Evolutionary conservation across 2,113 vertebrate species (phyloP).

Genomic region (Bubo blakistoni): DNA sequence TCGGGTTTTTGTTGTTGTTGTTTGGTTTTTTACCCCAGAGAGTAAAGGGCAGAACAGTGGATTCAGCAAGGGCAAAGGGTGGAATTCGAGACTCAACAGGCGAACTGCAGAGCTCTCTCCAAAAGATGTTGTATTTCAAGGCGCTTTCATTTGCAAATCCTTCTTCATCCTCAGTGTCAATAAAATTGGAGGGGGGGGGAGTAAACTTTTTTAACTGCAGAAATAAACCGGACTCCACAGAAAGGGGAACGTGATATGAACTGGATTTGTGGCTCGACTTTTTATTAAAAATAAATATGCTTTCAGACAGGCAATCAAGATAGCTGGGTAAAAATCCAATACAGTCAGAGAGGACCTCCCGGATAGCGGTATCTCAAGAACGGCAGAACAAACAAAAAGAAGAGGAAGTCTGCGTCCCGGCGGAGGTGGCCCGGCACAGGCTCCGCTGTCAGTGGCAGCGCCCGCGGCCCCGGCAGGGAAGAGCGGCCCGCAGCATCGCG

Average conservation of each 20-base stretch:
- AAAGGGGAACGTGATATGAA: neutral
- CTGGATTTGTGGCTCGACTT: neutral
- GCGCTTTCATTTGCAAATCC: constrained; percentile 61
- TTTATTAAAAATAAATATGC: constrained; percentile 28
- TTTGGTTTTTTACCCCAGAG: constrained; percentile 35
- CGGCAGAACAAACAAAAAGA: neutral
- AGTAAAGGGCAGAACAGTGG: constrained; percentile 55
- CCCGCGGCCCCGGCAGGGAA: neutral
- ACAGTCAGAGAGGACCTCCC: neutral
- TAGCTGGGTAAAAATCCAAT: neutral
- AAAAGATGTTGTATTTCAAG: constrained; percentile 44
- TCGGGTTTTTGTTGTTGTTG: constrained; percentile 43
- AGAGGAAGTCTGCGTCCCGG: neutral
- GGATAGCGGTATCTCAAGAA: neutral
- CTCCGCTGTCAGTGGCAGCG: constrained; percentile 19
- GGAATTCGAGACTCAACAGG: constrained; percentile 25
- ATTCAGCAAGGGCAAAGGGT: constrained; percentile 53
- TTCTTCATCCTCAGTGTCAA: constrained; percentile 58
- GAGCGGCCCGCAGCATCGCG: neutral
- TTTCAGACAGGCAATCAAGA: neutral
- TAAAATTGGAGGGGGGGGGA: neutral
- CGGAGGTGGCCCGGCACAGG: neutral
- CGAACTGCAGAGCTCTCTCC: constrained; percentile 16
- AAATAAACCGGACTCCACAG: neutral
- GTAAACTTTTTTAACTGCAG: constrained; percentile 30